Evolutionary conservation across 2,113 vertebrate genomes (phyloP), one percentile per base, ranked within the genome.

Genomic region (Spermophilus dauricus): DNA sequence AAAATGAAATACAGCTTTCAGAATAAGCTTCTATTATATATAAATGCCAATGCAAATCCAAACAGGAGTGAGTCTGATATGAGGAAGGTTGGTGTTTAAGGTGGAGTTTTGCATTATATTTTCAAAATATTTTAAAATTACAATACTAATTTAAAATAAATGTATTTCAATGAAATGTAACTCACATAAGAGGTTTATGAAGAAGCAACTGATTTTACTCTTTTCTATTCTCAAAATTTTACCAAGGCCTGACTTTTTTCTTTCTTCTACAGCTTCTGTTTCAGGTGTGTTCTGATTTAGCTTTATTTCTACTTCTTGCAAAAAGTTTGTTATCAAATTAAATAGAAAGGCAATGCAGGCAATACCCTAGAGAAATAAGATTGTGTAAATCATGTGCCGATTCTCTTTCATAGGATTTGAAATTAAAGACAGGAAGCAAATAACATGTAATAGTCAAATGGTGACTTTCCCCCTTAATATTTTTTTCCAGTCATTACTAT

Each of bases 371-470:
- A 72, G 13, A 83, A 65, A 91, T 14, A 63, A 80, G 30, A 65
- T 12, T 72, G 77, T 88, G 4, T 73, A 93, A 94, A 17, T 34
- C 7, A 65, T 5, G 34, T 42, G 24, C 4, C 61, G 20, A 42
- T 65, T 86, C 0, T 92, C n/a, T 78, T 88, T 94, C 39, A 75
- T 3, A 39, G 13, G 63, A 83, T 86, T 91, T 72, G 30, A 97
- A 91, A 78, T 83, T 92, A 86, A 78, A 95, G 22, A 88, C 4
- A 51, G 26, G 61, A 91, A 89, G 42, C 13, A 91, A 96, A 91
- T 48, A 45, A 88, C 11, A 86, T 53, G 69, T 30, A 96, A 86
- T 93, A 85, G 88, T 91, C 70, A 95, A 61, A 86, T 73, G 45
- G 9, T 82, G 48, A 83, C 10, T 91, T 91, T 85, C 70, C 26